Evolutionary conservation across 2,888 invertebrate genomes (phyloP), one percentile per base, ranked within the genome.

Genomic region (Thera obeliscata): DNA sequence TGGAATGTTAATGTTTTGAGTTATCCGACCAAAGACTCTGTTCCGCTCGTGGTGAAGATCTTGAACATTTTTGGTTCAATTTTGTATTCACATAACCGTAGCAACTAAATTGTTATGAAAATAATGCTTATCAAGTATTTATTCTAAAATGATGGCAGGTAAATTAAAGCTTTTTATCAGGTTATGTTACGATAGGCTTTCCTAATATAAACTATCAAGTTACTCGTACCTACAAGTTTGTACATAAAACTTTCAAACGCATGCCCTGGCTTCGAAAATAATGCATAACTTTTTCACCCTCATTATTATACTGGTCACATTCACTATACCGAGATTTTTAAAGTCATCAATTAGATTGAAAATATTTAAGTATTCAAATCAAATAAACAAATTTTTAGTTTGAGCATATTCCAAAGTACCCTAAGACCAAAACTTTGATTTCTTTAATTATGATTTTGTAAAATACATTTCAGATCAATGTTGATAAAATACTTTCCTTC

Each of bases 221-320:
- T 52, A 66, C 67, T 70, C 67, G 66, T 41, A 64, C n/a, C 58
- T 57, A 64, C 56, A 35, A 6, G 38, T 41, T 60, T 60, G 46
- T 60, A 64, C 46, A 60, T 61, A 67, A 56, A 50, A 46, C 9
- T 69, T 66, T 67, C 50, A 71, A 56, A 62, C 76, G 86, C 87
- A 85, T 80, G 84, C n/a, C 38, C 55, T 65, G 81, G 83, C 81
- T 84, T 62, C 22, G 70, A 70, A 71, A 41, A 63, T 75, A 75
- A 76, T 65, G 74, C 67, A 57, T 68, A 67, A 73, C 69, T 56
- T 48, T 66, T 58, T 38, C 56, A 69, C 49, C 58, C 54, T 55
- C 35, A 63, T 55, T 54, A 54, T 48, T 12, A 55, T 49, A 58
- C 22, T 22, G 22, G 22, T 22, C 22, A 22, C 22, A 22, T 22